Evolutionary conservation across 2,797 vertebrate species (phyloP).

Genomic region (Macropodus opercularis): DNA sequence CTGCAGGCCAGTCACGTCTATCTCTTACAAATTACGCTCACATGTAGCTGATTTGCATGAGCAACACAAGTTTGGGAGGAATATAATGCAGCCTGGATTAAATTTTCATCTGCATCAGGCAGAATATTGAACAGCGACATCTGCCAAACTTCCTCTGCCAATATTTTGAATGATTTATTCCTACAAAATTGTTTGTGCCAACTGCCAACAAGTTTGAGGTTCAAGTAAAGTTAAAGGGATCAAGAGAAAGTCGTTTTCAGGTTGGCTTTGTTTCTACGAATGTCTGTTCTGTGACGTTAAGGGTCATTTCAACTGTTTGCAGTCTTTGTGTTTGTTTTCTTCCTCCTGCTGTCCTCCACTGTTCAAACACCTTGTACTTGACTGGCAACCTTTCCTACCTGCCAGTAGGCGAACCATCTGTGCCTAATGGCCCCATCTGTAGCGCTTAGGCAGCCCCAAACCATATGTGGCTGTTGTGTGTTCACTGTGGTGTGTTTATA

Average conservation of each 20-base stretch:
- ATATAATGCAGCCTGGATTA: constrained; percentile 15
- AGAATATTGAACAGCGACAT: constrained; percentile 4
- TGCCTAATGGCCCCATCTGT: constrained; percentile 42
- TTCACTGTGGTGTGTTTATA: no score
- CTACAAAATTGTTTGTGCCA: constrained; percentile 16
- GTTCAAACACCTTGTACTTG: constrained; percentile 40
- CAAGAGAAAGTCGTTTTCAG: no score
- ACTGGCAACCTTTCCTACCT: constrained; percentile 42
- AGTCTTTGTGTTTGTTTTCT: neutral
- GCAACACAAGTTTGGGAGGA: constrained; percentile 18
- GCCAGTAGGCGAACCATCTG: constrained; percentile 57
- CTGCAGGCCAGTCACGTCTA: constrained; percentile 38
- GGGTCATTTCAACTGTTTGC: neutral
- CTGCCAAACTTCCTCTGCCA: constrained; percentile 10
- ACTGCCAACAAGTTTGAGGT: constrained; percentile 2
- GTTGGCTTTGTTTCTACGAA: no score
- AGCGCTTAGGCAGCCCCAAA: constrained; percentile 43
- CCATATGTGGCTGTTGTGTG: constrained; percentile 35
- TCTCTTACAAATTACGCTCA: constrained; percentile 23
- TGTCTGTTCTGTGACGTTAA: neutral
- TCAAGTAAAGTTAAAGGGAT: neutral
- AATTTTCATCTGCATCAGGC: constrained; percentile 14
- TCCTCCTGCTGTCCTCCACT: neutral
- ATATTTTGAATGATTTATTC: neutral
- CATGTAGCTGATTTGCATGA: constrained; percentile 35